A percentile compares a stretch with the other conserved stretches of the same genome.
Evolutionary conservation across 64 coral and sea anemone genomes (phyloP).

Genomic region (Hydrozoanthus tunicans): DNA sequence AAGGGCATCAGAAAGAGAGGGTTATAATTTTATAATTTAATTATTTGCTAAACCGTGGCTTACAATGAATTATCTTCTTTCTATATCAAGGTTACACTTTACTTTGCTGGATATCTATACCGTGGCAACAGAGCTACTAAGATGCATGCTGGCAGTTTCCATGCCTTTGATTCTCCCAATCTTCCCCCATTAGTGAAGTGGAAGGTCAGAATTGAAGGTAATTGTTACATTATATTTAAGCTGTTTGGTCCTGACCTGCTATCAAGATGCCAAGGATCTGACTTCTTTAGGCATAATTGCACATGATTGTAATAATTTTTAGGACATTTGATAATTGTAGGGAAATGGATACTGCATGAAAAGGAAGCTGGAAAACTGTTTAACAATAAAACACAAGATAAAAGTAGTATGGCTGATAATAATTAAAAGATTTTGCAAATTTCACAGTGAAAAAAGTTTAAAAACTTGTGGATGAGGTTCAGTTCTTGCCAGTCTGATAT

Average conservation of each 20-base stretch:
- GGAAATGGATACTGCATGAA: no score
- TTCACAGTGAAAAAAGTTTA: not conserved
- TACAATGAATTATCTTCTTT: not conserved
- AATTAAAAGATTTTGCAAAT: not conserved
- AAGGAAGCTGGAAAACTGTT: not conserved
- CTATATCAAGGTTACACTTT: slow-evolving; percentile 59
- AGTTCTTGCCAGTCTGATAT: no score
- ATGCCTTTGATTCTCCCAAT: slow-evolving; percentile 97
- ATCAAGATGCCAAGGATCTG: no score
- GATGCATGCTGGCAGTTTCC: slow-evolving; percentile 95
- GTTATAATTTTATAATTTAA: no score
- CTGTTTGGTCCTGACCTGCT: no score
- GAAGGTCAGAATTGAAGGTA: slow-evolving; percentile 99
- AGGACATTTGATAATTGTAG: no score
- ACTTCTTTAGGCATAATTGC: no score
- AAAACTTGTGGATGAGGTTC: not conserved
- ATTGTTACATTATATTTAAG: not conserved
- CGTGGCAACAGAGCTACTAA: slow-evolving; percentile 92
- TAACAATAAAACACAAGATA: not conserved
- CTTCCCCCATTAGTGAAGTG: slow-evolving; percentile 85
- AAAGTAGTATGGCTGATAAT: no score
- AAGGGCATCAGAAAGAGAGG: no score
- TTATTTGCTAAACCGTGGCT: no score
- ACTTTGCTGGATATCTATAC: slow-evolving; percentile 81
- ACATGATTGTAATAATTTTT: no score